A percentile compares a stretch with the other conserved stretches of the same genome.
Conservation (phyloP, 2,797 vertebrate species). For the Enteromius afrohamiltoni region DNA sequence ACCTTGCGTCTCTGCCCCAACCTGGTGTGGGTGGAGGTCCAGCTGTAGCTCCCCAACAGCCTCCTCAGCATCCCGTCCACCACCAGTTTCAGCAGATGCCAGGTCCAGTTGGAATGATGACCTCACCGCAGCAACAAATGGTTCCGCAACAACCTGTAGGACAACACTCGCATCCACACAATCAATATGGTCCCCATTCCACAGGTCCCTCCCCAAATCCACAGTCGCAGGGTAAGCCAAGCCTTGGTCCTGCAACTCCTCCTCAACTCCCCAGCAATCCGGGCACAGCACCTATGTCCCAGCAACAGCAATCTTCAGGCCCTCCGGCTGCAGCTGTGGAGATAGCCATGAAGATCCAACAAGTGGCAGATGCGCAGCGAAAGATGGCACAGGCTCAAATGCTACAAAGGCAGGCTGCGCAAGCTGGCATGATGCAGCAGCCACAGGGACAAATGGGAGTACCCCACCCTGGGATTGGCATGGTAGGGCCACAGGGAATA, state of each 20-base stretch:
- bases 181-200: conserved; percentile 76
- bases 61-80: conserved; percentile 81
- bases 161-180: conserved; percentile 81
- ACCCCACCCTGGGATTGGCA: conserved; percentile 77
- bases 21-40: conserved; percentile 69
- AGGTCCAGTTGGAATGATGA: conserved; percentile 75
- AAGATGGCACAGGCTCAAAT: conserved; percentile 90
- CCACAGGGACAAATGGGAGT: conserved; percentile 79
- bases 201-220: conserved; percentile 78
- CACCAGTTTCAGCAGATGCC: conserved; percentile 73
- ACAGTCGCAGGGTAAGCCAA: conserved; percentile 91
- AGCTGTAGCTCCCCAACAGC: conserved; percentile 70
- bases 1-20: conserved; percentile 65
- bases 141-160: conserved; percentile 83
- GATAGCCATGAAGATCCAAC: conserved; percentile 97
- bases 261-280: conserved; percentile 84
- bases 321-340: conserved; percentile 93
- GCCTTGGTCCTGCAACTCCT: conserved; percentile 85
- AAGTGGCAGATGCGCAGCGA: conserved; percentile 93
- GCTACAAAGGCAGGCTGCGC: conserved; percentile 84
- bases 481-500: conserved; percentile 73
- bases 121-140: conserved; percentile 88
- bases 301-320: conserved; percentile 80
- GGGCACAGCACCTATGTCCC: conserved; percentile 79
- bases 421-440: conserved; percentile 78